Percentiles rank a stretch among this genome's conserved stretches.
phyloP scores from a whole-genome alignment of 2,888 invertebrate genomes.

The Aradus depressus region DNA sequence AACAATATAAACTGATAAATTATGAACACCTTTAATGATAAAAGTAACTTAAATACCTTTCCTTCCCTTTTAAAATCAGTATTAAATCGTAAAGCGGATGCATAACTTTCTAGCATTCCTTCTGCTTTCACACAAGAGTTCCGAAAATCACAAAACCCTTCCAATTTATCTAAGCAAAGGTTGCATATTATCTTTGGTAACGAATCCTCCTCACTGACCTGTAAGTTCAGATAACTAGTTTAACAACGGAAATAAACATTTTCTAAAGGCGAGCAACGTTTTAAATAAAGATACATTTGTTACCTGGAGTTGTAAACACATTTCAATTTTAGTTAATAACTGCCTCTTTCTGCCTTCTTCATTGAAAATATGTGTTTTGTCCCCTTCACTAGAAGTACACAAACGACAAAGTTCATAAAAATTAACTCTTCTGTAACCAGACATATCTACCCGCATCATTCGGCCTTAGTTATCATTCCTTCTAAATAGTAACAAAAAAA shows the following conservation, averaged over 20 bases:
- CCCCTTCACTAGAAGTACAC: constrained; percentile 53
- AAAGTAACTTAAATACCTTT: constrained; percentile 40
- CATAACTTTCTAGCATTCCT: constrained; percentile 53
- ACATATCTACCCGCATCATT: constrained; percentile 38
- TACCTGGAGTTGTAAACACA: constrained; percentile 52
- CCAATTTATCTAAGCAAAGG: constrained; percentile 50
- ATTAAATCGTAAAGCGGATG: constrained; percentile 44
- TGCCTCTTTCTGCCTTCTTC: constrained; percentile 53
- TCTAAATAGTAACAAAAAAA: too few species aligned
- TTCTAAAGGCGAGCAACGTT: too few species aligned
- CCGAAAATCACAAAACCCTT: constrained; percentile 50
- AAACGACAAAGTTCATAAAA: constrained; percentile 59
- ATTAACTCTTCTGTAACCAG: constrained; percentile 56
- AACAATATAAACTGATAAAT: background rate
- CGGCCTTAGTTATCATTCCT: too few species aligned
- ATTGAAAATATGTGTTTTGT: constrained; percentile 54
- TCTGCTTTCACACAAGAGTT: constrained; percentile 54
- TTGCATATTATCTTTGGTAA: constrained; percentile 57
- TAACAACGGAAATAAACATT: too few species aligned
- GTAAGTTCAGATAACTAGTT: constrained; percentile 26
- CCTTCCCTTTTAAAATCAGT: constrained; percentile 39
- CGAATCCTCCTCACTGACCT: constrained; percentile 56
- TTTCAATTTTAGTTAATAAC: constrained; percentile 51
- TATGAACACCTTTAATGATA: too few species aligned
- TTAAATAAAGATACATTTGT: constrained; percentile 29